Base-by-base conservation (phyloP, 2,113 vertebrate genomes). In the Murina feae region DNA sequence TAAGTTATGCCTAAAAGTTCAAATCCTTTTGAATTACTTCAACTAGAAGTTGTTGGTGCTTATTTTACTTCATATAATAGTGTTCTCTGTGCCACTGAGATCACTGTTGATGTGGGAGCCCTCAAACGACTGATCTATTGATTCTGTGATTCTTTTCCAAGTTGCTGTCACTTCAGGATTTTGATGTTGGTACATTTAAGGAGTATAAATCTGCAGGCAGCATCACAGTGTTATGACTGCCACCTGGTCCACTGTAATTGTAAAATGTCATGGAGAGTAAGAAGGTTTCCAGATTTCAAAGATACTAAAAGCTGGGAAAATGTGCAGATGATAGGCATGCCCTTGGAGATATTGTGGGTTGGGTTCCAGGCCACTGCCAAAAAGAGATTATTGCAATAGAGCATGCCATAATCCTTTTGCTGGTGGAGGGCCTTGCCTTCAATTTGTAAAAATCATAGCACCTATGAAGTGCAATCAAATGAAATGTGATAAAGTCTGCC, bases 131-230 rank as follows among this genome's bases (percentile, higher is more conserved):
- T 20, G 51, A 94, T 65, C 58, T 93, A 78, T 78, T 74, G 95
- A 96, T 95, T 93, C 90, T 94, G 35, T 91, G 81, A 81, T 90
- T 93, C 49, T 81, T 84, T 94, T 94, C 81, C 58, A 95, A 91
- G 83, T 91, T 89, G 51, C 83, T 95, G 72, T 96, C 93, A 91
- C 75, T 93, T 93, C 32, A 92, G 71, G 86, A 94, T 96, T 94
- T 89, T 91, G 84, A 91, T 71, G 39, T 93, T 51, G 18, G 76
- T 28, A 35, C 4, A 37, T 93, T 94, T 44, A 86, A 82, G 66
- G 71, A 80, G 65, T 14, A 20, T 85, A 83, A 92, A 86, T 87
- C 37, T 93, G 44, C 23, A 89, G 44, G 60, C 53, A 83, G 5
- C 66, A 16, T 91, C 20, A 60, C 49, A 76, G 35, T 83, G 44